Conservation (phyloP, 2,888 invertebrate species). For the Himalopsyche kuldschensis region DNA sequence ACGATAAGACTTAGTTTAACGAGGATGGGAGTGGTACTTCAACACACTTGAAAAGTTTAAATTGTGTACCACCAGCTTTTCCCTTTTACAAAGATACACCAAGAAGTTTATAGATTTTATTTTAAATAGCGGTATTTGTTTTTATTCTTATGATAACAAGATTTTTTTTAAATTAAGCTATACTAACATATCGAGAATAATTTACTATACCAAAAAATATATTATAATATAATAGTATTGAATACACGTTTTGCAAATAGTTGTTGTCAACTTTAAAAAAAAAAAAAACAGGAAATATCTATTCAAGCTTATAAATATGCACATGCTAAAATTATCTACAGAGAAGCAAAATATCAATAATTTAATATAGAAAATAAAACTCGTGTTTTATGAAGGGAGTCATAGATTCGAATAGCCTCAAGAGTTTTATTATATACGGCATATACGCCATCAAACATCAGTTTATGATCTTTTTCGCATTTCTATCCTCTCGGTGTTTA, state of each 20-base stretch:
- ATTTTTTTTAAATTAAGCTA: too few species aligned
- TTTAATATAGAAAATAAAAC: background rate
- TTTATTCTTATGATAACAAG: too few species aligned
- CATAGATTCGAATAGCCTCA: background rate
- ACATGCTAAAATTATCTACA: too few species aligned
- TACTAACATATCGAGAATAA: too few species aligned
- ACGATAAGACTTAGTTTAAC: background rate
- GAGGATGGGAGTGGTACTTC: slow-evolving; percentile 2
- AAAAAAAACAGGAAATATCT: too few species aligned
- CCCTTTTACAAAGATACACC: background rate
- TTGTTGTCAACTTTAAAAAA: too few species aligned
- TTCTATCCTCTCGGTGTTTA: background rate
- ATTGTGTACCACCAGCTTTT: background rate
- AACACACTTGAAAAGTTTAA: background rate
- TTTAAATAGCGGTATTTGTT: too few species aligned
- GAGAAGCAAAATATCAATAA: background rate
- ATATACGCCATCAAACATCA: background rate
- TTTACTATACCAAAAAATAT: too few species aligned
- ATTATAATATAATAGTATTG: too few species aligned
- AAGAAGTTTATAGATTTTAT: too few species aligned
- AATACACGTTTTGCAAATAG: too few species aligned
- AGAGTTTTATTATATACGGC: background rate
- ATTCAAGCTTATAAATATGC: too few species aligned
- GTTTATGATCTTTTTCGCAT: background rate
- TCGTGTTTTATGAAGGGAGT: background rate